Base-by-base conservation (phyloP, 1,140 invertebrate genomes). In the Eubasilissa regina region DNA sequence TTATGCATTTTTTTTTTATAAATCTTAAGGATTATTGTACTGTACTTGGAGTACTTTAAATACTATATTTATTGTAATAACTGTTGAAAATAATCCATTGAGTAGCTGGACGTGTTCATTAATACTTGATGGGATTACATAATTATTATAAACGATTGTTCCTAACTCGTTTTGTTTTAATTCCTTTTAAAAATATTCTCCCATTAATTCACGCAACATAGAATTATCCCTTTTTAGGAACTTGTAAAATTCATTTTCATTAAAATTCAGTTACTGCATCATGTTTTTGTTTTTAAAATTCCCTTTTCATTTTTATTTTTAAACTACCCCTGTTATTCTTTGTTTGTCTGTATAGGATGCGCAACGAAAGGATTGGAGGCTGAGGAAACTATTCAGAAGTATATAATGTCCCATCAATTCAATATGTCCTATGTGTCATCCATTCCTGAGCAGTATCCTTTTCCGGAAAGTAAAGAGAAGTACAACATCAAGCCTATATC, bases 61-160 rank as follows among this genome's bases (percentile, higher is more conserved):
- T 56, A 56, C 15, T 56, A 56, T 56, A 17, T 35, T 35, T 35
- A 35, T 35, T 35, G 6, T 35, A 35, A 35, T 35, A 35, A 35
- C 25, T 35, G 25, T 35, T 35, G 6, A 35, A 35, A 35, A 35
- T 35, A 6, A 6, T 35, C 25, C 25, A 35, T 21, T 21, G 21
- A 21, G 21, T 58, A 58, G 55, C 21, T 21, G 21, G 15, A 19
- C 17, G 55, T 56, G n/a, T 58, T 15, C 55, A 58, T 15, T 58
- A 19, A 44, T 66, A 66, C 15, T 35, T 66, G 3, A 66, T 66
- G 62, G 62, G 62, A 10, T 44, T 66, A 66, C 62, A 66, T 15
- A 45, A 66, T 44, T 66, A 35, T 35, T 6, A 66, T 44, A 66
- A 66, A 45, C 62, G 45, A 66, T 66, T 66, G 62, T 66, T 66